These are phyloP conservation scores for Homalodisca vitripennis DNA, from an alignment of 1,140 invertebrate species.

Conservation along the genomic window DNA sequence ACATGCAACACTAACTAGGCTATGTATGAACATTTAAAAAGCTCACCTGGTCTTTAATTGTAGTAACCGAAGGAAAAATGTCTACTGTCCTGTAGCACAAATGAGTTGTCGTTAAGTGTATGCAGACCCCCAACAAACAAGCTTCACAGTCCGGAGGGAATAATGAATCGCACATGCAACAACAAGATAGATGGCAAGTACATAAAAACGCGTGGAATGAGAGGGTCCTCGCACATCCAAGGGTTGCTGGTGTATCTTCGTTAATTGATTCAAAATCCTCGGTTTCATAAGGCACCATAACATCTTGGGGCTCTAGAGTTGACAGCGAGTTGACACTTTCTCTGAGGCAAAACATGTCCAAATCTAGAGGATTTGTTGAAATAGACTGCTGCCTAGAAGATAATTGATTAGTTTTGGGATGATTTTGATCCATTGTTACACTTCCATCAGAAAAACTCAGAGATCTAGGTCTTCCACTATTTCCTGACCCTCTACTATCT, in stretches of 20 bases:
- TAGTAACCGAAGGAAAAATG: not conserved
- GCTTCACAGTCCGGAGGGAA: constrained; percentile 7
- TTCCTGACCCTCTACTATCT: not conserved
- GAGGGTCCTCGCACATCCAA: constrained; percentile 1
- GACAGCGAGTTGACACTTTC: constrained; percentile 1
- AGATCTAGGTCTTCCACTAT: constrained; percentile 9
- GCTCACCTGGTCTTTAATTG: not conserved
- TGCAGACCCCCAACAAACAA: not conserved
- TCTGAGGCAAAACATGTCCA: not conserved
- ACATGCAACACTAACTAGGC: no score
- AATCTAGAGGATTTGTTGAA: not conserved
- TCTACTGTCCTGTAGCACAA: not conserved
- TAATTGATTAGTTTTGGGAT: not conserved
- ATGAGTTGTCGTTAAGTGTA: not conserved
- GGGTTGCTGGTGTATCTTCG: not conserved
- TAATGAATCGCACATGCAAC: constrained; percentile 1
- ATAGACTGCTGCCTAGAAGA: not conserved
- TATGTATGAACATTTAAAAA: no score
- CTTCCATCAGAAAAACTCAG: constrained; percentile 5
- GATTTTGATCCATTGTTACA: not conserved
- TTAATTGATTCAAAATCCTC: not conserved
- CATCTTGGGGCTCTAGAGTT: not conserved
- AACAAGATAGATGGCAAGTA: not conserved
- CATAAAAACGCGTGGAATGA: constrained; percentile 5
- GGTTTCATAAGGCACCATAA: constrained; percentile 2